Evolutionary conservation across 2,888 invertebrate species (phyloP).

Genomic region (Caenorhabditis doughertyi): DNA sequence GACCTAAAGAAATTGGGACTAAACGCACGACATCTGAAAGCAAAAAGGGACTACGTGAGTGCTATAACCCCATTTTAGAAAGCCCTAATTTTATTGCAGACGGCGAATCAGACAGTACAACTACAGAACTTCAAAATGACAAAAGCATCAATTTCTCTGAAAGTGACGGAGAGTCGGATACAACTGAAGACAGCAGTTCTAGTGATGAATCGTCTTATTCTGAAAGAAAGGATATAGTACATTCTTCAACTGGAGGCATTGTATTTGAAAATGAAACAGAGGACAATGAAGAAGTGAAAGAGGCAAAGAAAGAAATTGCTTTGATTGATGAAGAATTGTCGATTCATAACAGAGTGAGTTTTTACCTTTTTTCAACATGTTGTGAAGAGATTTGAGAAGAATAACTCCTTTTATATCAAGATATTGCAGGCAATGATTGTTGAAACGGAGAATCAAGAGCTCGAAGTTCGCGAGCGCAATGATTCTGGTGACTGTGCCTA

Average conservation of each 20-base stretch:
- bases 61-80: neutral
- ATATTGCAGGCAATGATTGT: constrained; percentile 56
- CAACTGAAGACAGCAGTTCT: constrained; percentile 13
- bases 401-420: too few relatives aligned
- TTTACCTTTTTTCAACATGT: too few relatives aligned
- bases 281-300: constrained; percentile 24
- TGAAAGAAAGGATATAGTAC: neutral
- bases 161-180: constrained; percentile 42
- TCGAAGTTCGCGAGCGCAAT: constrained; percentile 43
- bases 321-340: constrained; percentile 38
- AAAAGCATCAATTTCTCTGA: constrained; percentile 14
- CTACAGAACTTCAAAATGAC: constrained; percentile 1
- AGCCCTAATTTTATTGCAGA: constrained; percentile 8
- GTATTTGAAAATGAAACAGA: constrained; percentile 36
- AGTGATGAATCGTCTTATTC: constrained; percentile 30
- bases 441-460: constrained; percentile 53
- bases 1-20: constrained; percentile 23
- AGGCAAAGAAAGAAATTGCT: constrained; percentile 11
- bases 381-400: too few relatives aligned
- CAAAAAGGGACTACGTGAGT: constrained; percentile 38
- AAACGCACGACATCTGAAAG: constrained; percentile 59
- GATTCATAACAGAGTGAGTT: constrained; percentile 35
- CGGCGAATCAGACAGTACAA: constrained; percentile 28
- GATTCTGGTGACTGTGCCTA: constrained; percentile 50
- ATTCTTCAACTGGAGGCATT: constrained; percentile 53